Evolutionary conservation across 2,113 vertebrate genomes (phyloP).

Genomic region (Sisor rabdophorus): DNA sequence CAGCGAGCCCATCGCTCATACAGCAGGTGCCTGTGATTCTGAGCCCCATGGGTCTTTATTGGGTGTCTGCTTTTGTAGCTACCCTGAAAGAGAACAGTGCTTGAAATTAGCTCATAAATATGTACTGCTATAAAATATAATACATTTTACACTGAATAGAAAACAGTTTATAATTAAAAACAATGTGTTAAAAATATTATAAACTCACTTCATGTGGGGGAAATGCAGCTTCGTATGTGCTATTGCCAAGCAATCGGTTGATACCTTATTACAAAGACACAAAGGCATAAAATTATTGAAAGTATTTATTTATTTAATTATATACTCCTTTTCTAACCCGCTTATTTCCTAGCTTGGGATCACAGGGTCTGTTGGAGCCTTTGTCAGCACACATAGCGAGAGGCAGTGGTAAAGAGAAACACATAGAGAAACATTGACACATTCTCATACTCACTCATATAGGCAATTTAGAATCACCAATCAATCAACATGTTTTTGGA

Average conservation of each 20-base stretch:
- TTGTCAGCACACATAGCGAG: no score
- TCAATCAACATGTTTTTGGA: no score
- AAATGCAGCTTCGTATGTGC: slow-evolving; percentile 94
- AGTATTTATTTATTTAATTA: no score
- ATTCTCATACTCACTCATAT: no score
- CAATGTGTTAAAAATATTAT: neutral
- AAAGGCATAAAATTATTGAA: slow-evolving; percentile 4
- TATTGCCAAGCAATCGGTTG: slow-evolving; percentile 87
- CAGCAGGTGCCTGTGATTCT: slow-evolving; percentile 93
- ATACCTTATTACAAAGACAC: slow-evolving; percentile 76
- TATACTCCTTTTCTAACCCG: no score
- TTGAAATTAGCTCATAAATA: neutral
- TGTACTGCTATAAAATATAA: neutral
- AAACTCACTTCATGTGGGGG: slow-evolving; percentile 91
- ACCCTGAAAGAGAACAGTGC: slow-evolving; percentile 69
- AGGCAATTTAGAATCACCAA: no score
- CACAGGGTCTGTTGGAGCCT: no score
- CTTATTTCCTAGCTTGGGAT: no score
- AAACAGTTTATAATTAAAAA: neutral
- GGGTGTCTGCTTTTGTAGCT: slow-evolving; percentile 90
- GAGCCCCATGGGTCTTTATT: slow-evolving; percentile 92
- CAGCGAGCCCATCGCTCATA: slow-evolving; percentile 98
- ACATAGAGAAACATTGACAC: no score
- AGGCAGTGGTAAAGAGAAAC: no score
- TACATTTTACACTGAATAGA: no score